phyloP scores from a whole-genome alignment of 2,113 vertebrate species.

The Lynx canadensis region DNA sequence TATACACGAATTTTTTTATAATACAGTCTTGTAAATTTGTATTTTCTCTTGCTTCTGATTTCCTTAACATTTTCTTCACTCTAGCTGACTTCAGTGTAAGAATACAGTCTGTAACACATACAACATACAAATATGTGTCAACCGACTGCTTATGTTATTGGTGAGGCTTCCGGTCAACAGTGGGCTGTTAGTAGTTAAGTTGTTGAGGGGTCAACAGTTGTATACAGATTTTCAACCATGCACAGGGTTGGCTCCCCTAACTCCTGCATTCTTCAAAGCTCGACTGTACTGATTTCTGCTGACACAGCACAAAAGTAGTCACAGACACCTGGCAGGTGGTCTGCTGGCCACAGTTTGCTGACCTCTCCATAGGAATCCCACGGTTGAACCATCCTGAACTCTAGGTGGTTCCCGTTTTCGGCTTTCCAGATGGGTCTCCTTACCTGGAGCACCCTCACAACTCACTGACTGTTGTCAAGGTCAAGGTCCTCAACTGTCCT shows the following conservation, averaged over 20 bases:
- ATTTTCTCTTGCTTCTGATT: neutral
- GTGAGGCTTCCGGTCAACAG: neutral
- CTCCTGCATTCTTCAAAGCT: neutral
- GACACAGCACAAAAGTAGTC: neutral
- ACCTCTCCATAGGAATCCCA: neutral
- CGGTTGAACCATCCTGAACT: neutral
- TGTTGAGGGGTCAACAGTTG: neutral
- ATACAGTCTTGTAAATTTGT: neutral
- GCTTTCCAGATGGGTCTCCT: neutral
- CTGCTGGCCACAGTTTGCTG: accelerated
- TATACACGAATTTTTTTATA: neutral
- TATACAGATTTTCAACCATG: neutral
- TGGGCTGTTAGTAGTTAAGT: neutral
- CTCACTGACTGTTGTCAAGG: neutral
- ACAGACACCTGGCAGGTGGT: neutral
- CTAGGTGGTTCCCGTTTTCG: neutral
- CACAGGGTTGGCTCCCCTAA: neutral
- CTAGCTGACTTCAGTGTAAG: neutral
- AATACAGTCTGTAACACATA: neutral
- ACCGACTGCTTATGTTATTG: neutral
- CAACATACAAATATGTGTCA: neutral
- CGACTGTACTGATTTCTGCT: neutral
- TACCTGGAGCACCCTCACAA: neutral
- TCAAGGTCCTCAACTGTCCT: neutral
- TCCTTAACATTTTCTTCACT: neutral